A percentile compares a stretch with the other conserved stretches of the same genome.
phyloP scores from a whole-genome alignment of 2,888 invertebrate species.

The Brenthis ino region DNA sequence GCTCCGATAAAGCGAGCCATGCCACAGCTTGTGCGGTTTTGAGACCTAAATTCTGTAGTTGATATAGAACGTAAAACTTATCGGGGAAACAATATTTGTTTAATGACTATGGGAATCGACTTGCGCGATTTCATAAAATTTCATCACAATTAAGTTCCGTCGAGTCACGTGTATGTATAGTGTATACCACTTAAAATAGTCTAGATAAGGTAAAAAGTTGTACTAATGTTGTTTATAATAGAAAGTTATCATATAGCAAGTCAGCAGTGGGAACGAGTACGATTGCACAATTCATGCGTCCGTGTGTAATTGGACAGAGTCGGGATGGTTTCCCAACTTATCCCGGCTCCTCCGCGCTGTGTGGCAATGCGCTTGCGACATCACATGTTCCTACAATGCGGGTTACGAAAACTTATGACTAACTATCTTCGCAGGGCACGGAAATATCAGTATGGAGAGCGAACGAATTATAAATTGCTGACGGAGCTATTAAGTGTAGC shows the following conservation, averaged over 20 bases:
- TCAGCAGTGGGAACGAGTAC: constrained; percentile 49
- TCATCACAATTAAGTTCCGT: constrained; percentile 26
- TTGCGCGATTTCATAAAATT: constrained; percentile 39
- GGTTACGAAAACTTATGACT: constrained; percentile 80
- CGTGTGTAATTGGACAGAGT: constrained; percentile 73
- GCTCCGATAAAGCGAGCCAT: constrained; percentile 76
- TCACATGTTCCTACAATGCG: constrained; percentile 77
- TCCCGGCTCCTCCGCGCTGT: constrained; percentile 73
- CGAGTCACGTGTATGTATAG: neutral
- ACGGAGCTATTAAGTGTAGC: constrained; percentile 54
- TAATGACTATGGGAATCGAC: constrained; percentile 24
- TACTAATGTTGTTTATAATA: constrained; percentile 55
- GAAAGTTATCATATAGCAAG: constrained; percentile 40
- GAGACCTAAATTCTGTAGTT: constrained; percentile 69
- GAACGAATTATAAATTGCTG: constrained; percentile 58
- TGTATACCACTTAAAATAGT: constrained; percentile 23
- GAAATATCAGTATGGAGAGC: constrained; percentile 54
- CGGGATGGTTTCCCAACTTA: constrained; percentile 81
- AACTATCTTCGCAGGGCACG: constrained; percentile 62
- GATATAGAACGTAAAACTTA: constrained; percentile 37
- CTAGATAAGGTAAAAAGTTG: constrained; percentile 39
- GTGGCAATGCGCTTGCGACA: constrained; percentile 77
- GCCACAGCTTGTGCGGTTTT: constrained; percentile 70
- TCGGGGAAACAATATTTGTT: constrained; percentile 29
- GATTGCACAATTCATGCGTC: constrained; percentile 66